Percentiles rank a stretch among this genome's conserved stretches.
These are phyloP conservation scores for Eristalinus sepulchralis DNA, from an alignment of 2,888 invertebrate species.

Conservation along the genomic window DNA sequence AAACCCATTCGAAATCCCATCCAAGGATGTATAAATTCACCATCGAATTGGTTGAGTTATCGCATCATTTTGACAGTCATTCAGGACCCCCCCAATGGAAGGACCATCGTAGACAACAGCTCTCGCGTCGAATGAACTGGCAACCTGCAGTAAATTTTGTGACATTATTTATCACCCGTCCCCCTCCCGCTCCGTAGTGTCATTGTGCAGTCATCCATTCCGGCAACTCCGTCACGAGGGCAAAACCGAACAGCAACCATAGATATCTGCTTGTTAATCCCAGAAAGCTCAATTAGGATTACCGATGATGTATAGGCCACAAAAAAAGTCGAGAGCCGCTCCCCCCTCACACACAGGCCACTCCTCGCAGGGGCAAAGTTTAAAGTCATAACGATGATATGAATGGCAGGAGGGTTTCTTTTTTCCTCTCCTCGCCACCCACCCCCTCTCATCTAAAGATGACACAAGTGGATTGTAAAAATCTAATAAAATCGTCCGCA, in stretches of 20 bases:
- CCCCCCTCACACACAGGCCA: too few relatives aligned
- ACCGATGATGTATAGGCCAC: conserved; percentile 48
- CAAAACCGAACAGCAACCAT: not conserved
- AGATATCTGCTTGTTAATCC: conserved; percentile 67
- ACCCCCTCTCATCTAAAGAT: not conserved
- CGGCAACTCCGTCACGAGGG: conserved; percentile 21
- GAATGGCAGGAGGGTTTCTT: not conserved
- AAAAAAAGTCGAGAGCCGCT: not conserved
- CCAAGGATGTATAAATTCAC: not conserved
- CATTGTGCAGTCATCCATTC: conserved; percentile 37
- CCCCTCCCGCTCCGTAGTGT: conserved; percentile 23
- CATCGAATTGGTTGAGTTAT: not conserved
- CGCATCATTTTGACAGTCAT: not conserved
- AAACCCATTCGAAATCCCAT: not conserved
- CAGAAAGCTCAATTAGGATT: conserved; percentile 68
- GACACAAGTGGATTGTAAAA: conserved; percentile 65
- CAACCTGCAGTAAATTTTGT: conserved; percentile 17
- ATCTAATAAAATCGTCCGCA: conserved; percentile 64
- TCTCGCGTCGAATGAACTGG: not conserved
- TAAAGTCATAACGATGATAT: conserved; percentile 43
- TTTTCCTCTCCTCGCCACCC: too few relatives aligned
- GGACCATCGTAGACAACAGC: not conserved
- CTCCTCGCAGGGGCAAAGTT: conserved; percentile 35
- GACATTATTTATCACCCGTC: not conserved
- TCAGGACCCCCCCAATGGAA: not conserved